Evolutionary conservation across 2,888 invertebrate species (phyloP).

Genomic region (Abscondita cerata): DNA sequence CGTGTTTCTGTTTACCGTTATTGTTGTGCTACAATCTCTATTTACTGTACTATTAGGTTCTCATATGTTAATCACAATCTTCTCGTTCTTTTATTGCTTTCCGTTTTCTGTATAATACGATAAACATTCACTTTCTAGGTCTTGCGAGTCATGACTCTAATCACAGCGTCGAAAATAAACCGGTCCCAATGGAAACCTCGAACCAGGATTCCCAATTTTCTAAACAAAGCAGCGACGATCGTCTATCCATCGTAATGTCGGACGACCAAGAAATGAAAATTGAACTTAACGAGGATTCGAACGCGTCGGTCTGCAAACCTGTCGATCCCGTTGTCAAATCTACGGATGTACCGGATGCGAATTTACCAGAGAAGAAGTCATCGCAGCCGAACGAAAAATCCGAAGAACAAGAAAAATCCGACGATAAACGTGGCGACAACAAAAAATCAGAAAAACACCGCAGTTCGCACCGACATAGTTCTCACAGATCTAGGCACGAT

Average conservation of each 20-base stretch:
- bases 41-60: too few relatives aligned
- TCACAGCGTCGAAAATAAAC: constrained; percentile 41
- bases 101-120: too few relatives aligned
- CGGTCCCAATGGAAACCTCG: constrained; percentile 51
- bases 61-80: too few relatives aligned
- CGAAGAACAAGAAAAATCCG: constrained; percentile 31
- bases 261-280: constrained; percentile 60
- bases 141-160: constrained; percentile 63
- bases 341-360: constrained; percentile 25
- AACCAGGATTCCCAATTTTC: constrained; percentile 69
- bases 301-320: constrained; percentile 12
- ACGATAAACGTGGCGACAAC: constrained; percentile 33
- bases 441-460: constrained; percentile 50
- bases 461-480: constrained; percentile 56
- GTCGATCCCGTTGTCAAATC: constrained; percentile 17
- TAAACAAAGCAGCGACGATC: constrained; percentile 68
- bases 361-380: constrained; percentile 2
- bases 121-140: too few relatives aligned
- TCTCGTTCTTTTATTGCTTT: too few relatives aligned
- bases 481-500: constrained; percentile 21
- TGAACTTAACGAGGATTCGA: constrained; percentile 51
- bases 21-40: too few relatives aligned
- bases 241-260: constrained; percentile 62
- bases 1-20: too few relatives aligned
- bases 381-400: constrained; percentile 11